phyloP scores from a whole-genome alignment of 92 coral and sea anemone species.

The Phenganax stokvisi region DNA sequence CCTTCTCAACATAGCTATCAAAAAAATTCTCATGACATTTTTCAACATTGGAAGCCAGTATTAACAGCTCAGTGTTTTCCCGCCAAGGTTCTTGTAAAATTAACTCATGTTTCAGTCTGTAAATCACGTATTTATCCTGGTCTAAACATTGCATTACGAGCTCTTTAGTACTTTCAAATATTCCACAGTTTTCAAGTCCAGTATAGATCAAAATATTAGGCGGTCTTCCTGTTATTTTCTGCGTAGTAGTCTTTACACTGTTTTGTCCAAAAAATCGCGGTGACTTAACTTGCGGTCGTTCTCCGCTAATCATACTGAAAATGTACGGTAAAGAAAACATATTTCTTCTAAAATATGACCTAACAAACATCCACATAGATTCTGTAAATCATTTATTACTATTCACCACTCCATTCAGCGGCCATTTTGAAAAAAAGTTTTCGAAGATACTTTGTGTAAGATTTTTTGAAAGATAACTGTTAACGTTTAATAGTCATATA shows the following conservation, averaged over 20 bases:
- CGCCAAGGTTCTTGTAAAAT: slow-evolving; percentile 73
- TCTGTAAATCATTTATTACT: too few relatives aligned
- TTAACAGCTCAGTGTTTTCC: slow-evolving; percentile 66
- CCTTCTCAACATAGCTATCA: slow-evolving; percentile 47
- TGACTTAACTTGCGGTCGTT: neutral
- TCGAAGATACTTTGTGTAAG: too few relatives aligned
- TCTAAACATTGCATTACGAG: slow-evolving; percentile 48
- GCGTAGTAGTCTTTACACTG: neutral
- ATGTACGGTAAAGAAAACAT: slow-evolving; percentile 34
- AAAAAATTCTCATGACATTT: slow-evolving; percentile 42
- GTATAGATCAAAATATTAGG: slow-evolving; percentile 79
- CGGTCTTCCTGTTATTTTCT: slow-evolving; percentile 45
- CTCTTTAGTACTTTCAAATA: slow-evolving; percentile 45
- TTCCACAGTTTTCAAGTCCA: slow-evolving; percentile 46
- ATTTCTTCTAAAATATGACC: neutral
- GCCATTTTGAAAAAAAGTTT: too few relatives aligned
- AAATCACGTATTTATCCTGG: slow-evolving; percentile 70
- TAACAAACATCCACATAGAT: too few relatives aligned
- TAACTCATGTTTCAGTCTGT: slow-evolving; percentile 54
- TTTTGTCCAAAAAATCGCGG: neutral
- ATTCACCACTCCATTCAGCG: too few relatives aligned
- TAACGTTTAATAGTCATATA: too few relatives aligned
- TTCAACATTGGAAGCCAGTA: slow-evolving; percentile 51
- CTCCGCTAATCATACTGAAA: slow-evolving; percentile 1
- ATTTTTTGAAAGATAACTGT: too few relatives aligned